A percentile compares a stretch with the other conserved stretches of the same genome.
Conservation (phyloP, 2,797 vertebrate species). For the Pantherophis vulpinus region DNA sequence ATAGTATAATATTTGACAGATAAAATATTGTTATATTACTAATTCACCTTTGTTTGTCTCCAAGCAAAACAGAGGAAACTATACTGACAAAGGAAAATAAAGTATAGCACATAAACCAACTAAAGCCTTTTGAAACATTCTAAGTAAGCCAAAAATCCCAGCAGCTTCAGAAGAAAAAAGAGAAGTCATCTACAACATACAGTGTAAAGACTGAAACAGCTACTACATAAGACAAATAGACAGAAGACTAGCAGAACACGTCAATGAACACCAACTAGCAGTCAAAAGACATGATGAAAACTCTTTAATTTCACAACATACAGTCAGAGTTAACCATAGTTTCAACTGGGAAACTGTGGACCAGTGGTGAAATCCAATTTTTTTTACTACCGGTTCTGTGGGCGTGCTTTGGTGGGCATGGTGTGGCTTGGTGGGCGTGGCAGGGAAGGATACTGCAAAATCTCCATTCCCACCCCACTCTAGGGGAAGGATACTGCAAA, state of each 20-base stretch:
- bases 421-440: too few relatives aligned
- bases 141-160: not conserved
- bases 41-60: not conserved
- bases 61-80: not conserved
- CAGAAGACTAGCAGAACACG: not conserved
- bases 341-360: not conserved
- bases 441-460: too few relatives aligned
- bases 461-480: too few relatives aligned
- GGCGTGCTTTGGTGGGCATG: too few relatives aligned
- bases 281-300: not conserved
- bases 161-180: not conserved
- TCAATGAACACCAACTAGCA: not conserved
- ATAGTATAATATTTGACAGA: not conserved
- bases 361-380: too few relatives aligned
- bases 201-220: not conserved
- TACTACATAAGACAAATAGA: not conserved
- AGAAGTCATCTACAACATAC: not conserved
- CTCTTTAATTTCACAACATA: not conserved
- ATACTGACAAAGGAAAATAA: not conserved
- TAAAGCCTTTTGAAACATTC: not conserved
- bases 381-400: too few relatives aligned
- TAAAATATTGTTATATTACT: not conserved
- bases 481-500: too few relatives aligned
- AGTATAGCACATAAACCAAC: not conserved
- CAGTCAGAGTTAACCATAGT: not conserved